Base-by-base conservation (phyloP, 2,113 vertebrate species). In the Nicator chloris region DNA sequence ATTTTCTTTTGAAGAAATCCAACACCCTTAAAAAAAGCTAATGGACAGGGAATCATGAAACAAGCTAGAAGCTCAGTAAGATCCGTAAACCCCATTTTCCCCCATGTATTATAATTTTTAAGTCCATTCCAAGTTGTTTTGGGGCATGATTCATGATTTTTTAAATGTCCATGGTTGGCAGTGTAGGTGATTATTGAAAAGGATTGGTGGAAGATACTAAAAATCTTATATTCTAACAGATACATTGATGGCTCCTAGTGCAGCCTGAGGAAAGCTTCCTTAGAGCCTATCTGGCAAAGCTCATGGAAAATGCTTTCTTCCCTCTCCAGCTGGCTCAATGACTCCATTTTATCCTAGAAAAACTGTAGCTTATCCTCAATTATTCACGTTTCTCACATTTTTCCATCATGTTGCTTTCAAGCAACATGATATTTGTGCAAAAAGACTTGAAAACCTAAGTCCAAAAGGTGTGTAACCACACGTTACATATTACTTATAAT, bases 261-360 rank as follows among this genome's bases (percentile, higher is more conserved):
- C 47, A 92, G 40, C 82, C 49, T 31, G 6, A 31, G 40, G 80
- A 79, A 93, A 92, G 9, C 40, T 86, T 92, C 64, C 85, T 88
- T 77, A 82, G 20, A 90, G 81, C 47, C 54, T 85, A 22, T 23
- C 87, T 95, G 88, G 91, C 76, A 94, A 60, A 82, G 45, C 47
- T 84, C 12, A 21, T 37, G 33, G 59, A 77, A 92, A 70, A 78
- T 28, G 35, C 30, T 87, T 94, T 91, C 59, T 91, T 89, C n/a
- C 30, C 53, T 94, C 54, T 95, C 91, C 90, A 95, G 71, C 66
- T 97, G 95, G 93, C 90, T 94, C 75, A 53, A 31, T 44, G 57
- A 76, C 26, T 87, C 77, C 73, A 69, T 76, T 79, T 79, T 39
- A 53, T 82, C 63, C 66, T 49, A 61, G 57, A 87, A 89, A 89